A percentile compares a stretch with the other conserved stretches of the same genome.
Evolutionary conservation across 2,888 invertebrate genomes (phyloP).

Genomic region (Cheilosia impressa): DNA sequence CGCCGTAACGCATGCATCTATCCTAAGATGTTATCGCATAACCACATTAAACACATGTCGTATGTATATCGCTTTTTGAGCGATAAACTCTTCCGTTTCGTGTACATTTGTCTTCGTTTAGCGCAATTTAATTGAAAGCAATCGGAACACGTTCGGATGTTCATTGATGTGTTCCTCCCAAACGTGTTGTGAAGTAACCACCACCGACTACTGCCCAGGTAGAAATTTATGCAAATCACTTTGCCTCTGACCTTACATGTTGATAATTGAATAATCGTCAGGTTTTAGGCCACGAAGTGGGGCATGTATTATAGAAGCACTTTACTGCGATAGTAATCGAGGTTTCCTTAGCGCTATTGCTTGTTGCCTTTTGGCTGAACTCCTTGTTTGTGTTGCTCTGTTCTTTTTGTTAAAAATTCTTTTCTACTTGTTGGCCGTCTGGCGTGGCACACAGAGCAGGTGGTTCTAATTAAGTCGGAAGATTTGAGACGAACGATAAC

Average conservation of each 20-base stretch:
- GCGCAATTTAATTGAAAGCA: constrained; percentile 25
- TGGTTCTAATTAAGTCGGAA: constrained; percentile 43
- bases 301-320: constrained; percentile 39
- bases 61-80: not conserved
- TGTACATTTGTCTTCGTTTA: constrained; percentile 16
- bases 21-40: constrained; percentile 5
- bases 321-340: constrained; percentile 43
- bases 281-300: constrained; percentile 9
- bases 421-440: constrained; percentile 6
- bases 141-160: constrained; percentile 38
- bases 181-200: constrained; percentile 6
- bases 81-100: not conserved
- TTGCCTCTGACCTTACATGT: constrained; percentile 51
- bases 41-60: constrained; percentile 7
- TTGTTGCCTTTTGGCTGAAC: constrained; percentile 13
- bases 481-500: constrained; percentile 26
- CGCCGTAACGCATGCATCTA: not conserved
- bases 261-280: constrained; percentile 57
- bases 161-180: constrained; percentile 20
- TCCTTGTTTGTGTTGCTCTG: constrained; percentile 14
- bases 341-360: constrained; percentile 8
- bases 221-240: constrained; percentile 47
- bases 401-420: not conserved
- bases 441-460: constrained; percentile 33
- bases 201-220: not conserved